A percentile compares a stretch with the other conserved stretches of the same genome.
Conservation (phyloP, 2,113 vertebrate species). For the Psittacara wagleri region DNA sequence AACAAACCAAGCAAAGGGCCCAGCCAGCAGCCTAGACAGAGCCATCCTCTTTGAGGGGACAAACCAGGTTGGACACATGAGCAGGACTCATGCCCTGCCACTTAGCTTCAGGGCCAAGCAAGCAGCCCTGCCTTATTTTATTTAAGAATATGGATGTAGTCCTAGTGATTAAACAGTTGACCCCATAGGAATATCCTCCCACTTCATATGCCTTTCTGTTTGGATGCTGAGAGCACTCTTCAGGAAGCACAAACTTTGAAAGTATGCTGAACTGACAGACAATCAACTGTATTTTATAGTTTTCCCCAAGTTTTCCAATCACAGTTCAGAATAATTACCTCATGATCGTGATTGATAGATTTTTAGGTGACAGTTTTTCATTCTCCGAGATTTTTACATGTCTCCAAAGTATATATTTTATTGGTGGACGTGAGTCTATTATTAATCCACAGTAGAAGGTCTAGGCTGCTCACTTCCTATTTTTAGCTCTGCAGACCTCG, state of each 20-base stretch:
- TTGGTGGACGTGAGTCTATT: not conserved
- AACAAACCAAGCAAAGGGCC: not conserved
- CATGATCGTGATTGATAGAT: not conserved
- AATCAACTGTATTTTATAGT: not conserved
- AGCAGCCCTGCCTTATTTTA: not conserved
- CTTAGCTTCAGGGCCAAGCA: not conserved
- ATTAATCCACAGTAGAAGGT: not conserved
- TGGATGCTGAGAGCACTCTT: not conserved
- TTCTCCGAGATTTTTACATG: not conserved
- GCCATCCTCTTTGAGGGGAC: not conserved
- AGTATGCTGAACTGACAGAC: not conserved
- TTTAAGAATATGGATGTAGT: not conserved
- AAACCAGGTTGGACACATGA: not conserved
- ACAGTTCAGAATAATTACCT: not conserved
- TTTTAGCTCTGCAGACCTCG: not conserved
- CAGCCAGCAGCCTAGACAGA: not conserved
- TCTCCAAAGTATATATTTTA: not conserved
- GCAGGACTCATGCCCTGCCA: not conserved
- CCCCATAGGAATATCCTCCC: not conserved
- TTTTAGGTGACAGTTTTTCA: not conserved
- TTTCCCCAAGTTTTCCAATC: not conserved
- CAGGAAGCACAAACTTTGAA: not conserved
- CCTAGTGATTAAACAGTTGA: not conserved
- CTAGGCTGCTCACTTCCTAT: not conserved
- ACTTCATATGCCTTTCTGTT: not conserved